Evolutionary conservation across 2,113 vertebrate genomes (phyloP), one percentile per base, ranked within the genome.

Genomic region (Campylomormyrus tamandua): DNA sequence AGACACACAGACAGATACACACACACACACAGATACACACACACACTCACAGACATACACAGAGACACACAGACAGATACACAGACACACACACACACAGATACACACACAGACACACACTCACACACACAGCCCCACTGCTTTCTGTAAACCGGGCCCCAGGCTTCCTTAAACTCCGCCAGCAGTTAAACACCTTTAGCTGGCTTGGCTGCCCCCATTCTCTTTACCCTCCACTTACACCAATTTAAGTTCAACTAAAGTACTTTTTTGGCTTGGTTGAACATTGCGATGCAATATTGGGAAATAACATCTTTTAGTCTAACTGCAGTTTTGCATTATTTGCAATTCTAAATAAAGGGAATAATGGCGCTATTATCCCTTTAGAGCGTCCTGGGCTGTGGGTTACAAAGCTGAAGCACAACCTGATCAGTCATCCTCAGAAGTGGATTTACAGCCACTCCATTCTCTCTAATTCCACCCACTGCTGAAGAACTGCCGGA

Each of bases 371-470:
- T 27, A 86, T 86, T 48, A 50, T 27, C 21, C 48, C 10, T 50
- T 49, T 50, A 86, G 27, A 86, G 49, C 27, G 2, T 39, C 48
- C 4, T 6, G 49, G 31, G 50, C 85, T 49, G 85, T 39, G 4
- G 17, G 17, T 8, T 58, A 24, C 10, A 39, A 56, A 87, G 58
- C 3, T 53, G 15, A 87, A 35, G 0, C 10, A 53, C 39, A 35
- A 21, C 49, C 27, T 53, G 11, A 56, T 35, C 86, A 42, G 35
- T 87, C 86, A 87, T 35, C 39, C 42, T 62, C 83, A 49, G 46
- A 86, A 74, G 45, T 86, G 35, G 52, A 87, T 77, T 90, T 74
- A 90, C 42, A 85, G 35, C 46, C 80, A 49, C 21, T 46, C 45
- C 24, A 74, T 56, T 70, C 86, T 17, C 85, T n/a, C 6, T 48